Conservation (phyloP, 2,888 invertebrate genomes). For the Dynastes tityus region DNA sequence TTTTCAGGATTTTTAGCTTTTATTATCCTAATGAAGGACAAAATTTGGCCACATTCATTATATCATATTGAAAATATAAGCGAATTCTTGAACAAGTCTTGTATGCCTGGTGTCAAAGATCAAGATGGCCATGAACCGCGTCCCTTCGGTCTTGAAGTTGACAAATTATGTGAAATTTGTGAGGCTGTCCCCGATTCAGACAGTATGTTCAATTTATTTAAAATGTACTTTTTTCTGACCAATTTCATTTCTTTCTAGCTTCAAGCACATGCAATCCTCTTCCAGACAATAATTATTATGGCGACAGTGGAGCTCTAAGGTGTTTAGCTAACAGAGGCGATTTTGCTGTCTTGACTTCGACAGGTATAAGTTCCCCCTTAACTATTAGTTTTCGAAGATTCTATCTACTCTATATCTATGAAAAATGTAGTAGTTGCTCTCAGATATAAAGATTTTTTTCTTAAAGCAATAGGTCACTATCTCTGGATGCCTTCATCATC, state of each 20-base stretch:
- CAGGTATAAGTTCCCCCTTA: background rate
- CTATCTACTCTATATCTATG: no score
- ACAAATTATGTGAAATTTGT: background rate
- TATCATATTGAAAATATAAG: conserved; percentile 74
- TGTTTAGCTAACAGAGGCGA: background rate
- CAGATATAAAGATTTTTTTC: no score
- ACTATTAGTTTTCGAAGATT: no score
- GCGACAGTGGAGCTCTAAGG: background rate
- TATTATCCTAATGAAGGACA: conserved; percentile 72
- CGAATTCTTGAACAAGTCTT: conserved; percentile 74
- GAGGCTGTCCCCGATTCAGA: background rate
- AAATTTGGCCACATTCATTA: conserved; percentile 71
- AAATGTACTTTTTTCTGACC: background rate
- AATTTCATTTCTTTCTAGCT: background rate
- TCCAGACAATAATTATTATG: background rate
- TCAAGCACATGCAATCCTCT: background rate
- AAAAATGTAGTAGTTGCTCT: no score
- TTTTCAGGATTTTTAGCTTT: conserved; percentile 75
- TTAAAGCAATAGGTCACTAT: no score
- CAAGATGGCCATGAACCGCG: background rate
- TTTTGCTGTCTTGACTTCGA: background rate
- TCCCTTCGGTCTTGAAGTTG: background rate
- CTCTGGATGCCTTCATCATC: no score
- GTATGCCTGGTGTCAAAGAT: conserved; percentile 72
- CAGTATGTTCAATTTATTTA: background rate